Percentiles rank a stretch among this genome's conserved stretches.
Conservation (phyloP, 2,888 invertebrate genomes). For the Pocota personata region DNA sequence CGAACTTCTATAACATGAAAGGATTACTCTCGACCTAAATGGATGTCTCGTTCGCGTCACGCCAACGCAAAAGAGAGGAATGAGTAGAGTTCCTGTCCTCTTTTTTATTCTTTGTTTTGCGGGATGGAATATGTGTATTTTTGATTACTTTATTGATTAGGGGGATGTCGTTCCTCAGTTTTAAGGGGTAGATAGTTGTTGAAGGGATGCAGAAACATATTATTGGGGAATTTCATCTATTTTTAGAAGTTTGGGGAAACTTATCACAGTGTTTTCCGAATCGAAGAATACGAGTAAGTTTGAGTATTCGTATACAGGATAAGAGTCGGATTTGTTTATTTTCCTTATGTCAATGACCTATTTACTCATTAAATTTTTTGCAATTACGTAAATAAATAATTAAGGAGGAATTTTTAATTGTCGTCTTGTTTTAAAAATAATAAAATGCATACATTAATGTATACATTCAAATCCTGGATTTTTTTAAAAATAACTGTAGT, state of each 20-base stretch:
- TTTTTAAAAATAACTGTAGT: too few relatives aligned
- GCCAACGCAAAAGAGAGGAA: background rate
- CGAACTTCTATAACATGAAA: background rate
- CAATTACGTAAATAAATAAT: background rate
- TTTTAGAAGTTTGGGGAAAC: background rate
- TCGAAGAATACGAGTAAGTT: background rate
- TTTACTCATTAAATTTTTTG: background rate
- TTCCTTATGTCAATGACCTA: background rate
- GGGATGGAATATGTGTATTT: background rate
- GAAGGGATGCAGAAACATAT: background rate
- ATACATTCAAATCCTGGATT: background rate
- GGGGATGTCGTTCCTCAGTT: background rate
- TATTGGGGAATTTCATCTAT: background rate
- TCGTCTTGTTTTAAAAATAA: background rate
- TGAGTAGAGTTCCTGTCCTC: background rate
- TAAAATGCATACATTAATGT: background rate
- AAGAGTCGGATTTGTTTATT: background rate
- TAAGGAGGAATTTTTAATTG: background rate
- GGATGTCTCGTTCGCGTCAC: slow-evolving; percentile 1
- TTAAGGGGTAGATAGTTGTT: background rate
- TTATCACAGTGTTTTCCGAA: background rate
- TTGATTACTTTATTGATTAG: slow-evolving; percentile 7
- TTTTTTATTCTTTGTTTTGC: background rate
- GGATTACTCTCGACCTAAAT: slow-evolving; percentile 26
- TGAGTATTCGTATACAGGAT: background rate